Evolutionary conservation across 2,113 vertebrate genomes (phyloP).

Genomic region (Ceratotherium simum): DNA sequence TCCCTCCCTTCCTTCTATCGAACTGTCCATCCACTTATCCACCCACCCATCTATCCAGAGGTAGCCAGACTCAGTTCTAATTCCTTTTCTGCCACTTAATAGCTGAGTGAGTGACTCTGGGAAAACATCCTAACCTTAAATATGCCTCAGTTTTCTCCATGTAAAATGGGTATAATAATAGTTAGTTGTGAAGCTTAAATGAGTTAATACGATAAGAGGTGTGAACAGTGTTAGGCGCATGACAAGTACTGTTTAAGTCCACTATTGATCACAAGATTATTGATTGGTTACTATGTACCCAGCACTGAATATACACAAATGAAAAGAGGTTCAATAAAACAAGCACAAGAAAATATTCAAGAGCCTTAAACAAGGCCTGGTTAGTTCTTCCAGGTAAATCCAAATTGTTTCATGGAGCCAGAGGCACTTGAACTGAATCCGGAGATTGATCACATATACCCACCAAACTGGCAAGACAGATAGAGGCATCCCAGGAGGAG

Average conservation of each 20-base stretch:
- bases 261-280: neutral
- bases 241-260: neutral
- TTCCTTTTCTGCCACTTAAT: neutral
- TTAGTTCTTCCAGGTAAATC: neutral
- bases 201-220: neutral
- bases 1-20: neutral
- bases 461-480: neutral
- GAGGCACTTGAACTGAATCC: neutral
- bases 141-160: neutral
- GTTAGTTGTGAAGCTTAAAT: neutral
- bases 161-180: neutral
- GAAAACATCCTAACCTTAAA: neutral
- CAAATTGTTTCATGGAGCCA: neutral
- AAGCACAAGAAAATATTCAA: neutral
- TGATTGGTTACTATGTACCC: neutral
- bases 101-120: neutral
- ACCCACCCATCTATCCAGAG: neutral
- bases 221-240: neutral
- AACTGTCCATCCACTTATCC: too few relatives aligned
- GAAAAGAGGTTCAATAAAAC: neutral
- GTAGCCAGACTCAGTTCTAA: neutral
- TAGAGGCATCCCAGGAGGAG: neutral
- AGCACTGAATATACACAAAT: neutral
- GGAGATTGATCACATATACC: neutral
- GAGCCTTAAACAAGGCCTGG: neutral